Evolutionary conservation across 2,113 vertebrate genomes (phyloP).

Genomic region (Corapipo altera): DNA sequence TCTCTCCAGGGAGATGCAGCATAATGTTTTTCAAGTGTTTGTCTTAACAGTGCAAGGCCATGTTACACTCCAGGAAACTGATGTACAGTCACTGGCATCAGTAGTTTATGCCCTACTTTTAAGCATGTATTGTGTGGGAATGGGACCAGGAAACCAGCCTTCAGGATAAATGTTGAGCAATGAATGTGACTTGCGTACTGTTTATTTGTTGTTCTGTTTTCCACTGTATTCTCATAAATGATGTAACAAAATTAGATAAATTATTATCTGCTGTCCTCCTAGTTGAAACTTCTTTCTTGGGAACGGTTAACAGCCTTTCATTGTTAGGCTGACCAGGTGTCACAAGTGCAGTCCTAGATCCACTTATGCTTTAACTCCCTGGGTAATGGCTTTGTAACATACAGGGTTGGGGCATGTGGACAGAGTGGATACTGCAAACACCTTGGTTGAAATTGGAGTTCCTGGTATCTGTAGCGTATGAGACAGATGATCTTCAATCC

Average conservation of each 20-base stretch:
- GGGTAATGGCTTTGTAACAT: neutral
- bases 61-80: neutral
- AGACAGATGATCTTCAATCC: neutral
- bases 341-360: neutral
- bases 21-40: neutral
- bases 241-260: neutral
- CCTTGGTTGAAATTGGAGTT: neutral
- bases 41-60: neutral
- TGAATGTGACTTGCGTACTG: neutral
- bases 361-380: neutral
- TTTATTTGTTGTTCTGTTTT: neutral
- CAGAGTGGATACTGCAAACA: neutral
- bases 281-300: neutral
- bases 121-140: neutral
- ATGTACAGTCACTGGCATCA: neutral
- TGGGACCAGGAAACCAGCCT: neutral
- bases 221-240: neutral
- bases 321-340: neutral
- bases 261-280: neutral
- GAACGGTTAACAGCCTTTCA: accelerated
- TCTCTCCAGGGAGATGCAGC: neutral
- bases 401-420: accelerated
- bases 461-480: accelerated
- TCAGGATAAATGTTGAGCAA: neutral
- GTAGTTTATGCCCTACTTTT: neutral